Evolutionary conservation across 1,140 invertebrate species (phyloP).

Genomic region (Stegodyphus dumicola): DNA sequence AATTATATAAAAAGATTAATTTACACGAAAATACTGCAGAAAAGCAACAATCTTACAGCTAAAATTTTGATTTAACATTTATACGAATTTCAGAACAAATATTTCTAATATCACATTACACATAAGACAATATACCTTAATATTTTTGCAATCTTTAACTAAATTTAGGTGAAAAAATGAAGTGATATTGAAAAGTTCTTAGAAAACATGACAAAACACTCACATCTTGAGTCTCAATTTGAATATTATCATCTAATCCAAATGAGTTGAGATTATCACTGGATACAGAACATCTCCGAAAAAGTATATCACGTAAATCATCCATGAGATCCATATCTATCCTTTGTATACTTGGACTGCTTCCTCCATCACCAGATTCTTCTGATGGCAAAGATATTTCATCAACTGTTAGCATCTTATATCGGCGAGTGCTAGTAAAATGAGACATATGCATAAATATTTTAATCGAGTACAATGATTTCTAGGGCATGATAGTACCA

Average conservation of each 20-base stretch:
- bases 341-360: constrained; percentile 68
- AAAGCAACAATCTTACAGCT: too few species aligned
- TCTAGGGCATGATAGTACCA: too few species aligned
- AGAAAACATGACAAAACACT: neutral
- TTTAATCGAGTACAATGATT: too few species aligned
- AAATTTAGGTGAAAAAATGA: too few species aligned
- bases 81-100: too few species aligned
- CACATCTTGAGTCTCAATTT: constrained; percentile 15
- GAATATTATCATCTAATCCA: constrained; percentile 33
- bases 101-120: too few species aligned
- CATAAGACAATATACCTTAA: too few species aligned
- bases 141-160: too few species aligned
- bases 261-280: constrained; percentile 52
- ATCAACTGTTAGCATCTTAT: constrained; percentile 69
- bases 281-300: constrained; percentile 61
- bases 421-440: constrained; percentile 22
- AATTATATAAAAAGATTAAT: too few species aligned
- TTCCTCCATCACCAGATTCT: constrained; percentile 65
- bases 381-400: constrained; percentile 67
- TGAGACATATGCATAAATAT: too few species aligned
- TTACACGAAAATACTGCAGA: too few species aligned
- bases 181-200: neutral
- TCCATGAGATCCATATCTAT: constrained; percentile 76
- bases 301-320: constrained; percentile 76
- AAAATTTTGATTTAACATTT: too few species aligned